Evolutionary conservation across 2,113 vertebrate species (phyloP).

Genomic region (Poeciliopsis retropinna): DNA sequence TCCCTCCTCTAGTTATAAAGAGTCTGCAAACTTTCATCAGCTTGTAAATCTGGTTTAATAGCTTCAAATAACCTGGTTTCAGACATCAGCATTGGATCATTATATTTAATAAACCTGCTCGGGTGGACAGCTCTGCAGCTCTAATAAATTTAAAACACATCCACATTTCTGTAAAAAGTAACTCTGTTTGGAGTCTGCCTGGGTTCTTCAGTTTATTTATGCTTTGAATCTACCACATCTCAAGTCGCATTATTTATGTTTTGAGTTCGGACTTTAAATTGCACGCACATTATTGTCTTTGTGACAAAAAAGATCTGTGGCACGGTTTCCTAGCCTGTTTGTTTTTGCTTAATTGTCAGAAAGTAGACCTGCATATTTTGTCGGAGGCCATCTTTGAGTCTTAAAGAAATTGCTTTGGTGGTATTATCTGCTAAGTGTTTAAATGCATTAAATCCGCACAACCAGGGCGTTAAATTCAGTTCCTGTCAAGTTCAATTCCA

Average conservation of each 20-base stretch:
- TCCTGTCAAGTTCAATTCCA: slow-evolving; percentile 35
- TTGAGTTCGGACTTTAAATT: neutral
- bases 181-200: neutral
- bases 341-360: slow-evolving; percentile 1
- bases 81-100: slow-evolving; percentile 13
- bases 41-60: slow-evolving; percentile 12
- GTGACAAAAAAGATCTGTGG: neutral
- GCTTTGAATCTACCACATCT: neutral
- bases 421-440: slow-evolving; percentile 30
- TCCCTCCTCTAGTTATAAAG: neutral
- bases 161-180: neutral
- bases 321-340: slow-evolving; percentile 1
- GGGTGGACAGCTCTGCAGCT: neutral
- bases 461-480: slow-evolving; percentile 29
- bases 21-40: slow-evolving; percentile 14
- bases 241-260: neutral
- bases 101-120: slow-evolving; percentile 1
- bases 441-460: slow-evolving; percentile 42
- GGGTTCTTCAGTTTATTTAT: neutral
- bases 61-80: slow-evolving; percentile 7
- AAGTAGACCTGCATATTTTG: neutral
- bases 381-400: slow-evolving; percentile 9
- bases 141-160: neutral
- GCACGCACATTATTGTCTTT: neutral
- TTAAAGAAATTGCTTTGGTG: slow-evolving; percentile 29